Evolutionary conservation across 2,797 vertebrate species (phyloP).

Genomic region (Poecilia wingei): DNA sequence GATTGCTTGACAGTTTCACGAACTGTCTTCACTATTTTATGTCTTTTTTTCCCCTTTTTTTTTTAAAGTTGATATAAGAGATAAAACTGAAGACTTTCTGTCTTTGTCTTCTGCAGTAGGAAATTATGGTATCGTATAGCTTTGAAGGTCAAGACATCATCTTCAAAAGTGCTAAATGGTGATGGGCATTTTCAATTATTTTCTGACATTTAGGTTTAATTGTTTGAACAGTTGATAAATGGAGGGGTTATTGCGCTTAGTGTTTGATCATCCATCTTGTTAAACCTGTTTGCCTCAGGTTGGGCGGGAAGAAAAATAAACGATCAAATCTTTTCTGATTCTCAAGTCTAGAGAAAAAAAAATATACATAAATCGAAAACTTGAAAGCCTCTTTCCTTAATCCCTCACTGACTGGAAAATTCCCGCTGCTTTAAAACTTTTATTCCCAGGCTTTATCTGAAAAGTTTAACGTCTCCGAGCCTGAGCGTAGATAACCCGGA

Average conservation of each 20-base stretch:
- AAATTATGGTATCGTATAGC: slow-evolving; percentile 23
- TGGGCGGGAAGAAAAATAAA: neutral
- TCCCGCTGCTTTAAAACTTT: slow-evolving; percentile 25
- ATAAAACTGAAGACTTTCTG: slow-evolving; percentile 6
- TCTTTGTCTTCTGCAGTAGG: slow-evolving; percentile 29
- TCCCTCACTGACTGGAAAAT: slow-evolving; percentile 16
- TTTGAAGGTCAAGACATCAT: slow-evolving; percentile 12
- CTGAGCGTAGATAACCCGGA: slow-evolving; percentile 27
- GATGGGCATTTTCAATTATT: slow-evolving; percentile 42
- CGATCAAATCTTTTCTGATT: slow-evolving; percentile 13
- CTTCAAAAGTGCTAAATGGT: slow-evolving; percentile 11
- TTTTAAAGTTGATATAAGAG: slow-evolving; percentile 1
- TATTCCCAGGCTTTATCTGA: slow-evolving; percentile 21
- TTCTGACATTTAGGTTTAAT: slow-evolving; percentile 26
- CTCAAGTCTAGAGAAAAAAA: slow-evolving; percentile 11
- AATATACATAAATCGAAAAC: neutral
- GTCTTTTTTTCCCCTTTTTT: neutral
- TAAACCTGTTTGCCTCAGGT: neutral
- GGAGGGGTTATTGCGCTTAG: neutral
- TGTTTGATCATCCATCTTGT: neutral
- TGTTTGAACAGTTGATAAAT: slow-evolving; percentile 33
- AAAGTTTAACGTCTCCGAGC: slow-evolving; percentile 21
- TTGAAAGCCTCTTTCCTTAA: slow-evolving; percentile 37
- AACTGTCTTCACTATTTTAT: neutral
- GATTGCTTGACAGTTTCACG: neutral